Percentiles rank a stretch among this genome's conserved stretches.
Conservation (phyloP, 2,888 invertebrate genomes). For the Phyllotreta cruciferae region DNA sequence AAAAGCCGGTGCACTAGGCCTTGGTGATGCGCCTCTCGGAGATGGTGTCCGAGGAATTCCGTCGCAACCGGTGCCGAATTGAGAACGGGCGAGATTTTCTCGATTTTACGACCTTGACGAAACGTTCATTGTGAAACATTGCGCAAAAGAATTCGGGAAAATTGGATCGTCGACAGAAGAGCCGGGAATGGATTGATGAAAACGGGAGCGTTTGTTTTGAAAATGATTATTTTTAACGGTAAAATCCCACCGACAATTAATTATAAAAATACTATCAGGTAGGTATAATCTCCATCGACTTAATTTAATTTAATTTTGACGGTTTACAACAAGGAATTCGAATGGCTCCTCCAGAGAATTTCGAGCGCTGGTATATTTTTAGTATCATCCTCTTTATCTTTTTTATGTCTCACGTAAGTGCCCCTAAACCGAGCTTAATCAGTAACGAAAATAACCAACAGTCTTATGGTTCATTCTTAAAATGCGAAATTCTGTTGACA, state of each 20-base stretch:
- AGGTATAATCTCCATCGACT: no score
- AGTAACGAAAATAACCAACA: slow-evolving; percentile 14
- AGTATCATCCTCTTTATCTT: slow-evolving; percentile 3
- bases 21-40: slow-evolving; percentile 27
- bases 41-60: slow-evolving; percentile 31
- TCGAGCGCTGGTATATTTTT: slow-evolving; percentile 6
- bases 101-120: slow-evolving; percentile 27
- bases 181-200: slow-evolving; percentile 21
- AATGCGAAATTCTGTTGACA: slow-evolving; percentile 7
- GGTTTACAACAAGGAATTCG: no score
- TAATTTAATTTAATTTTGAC: no score
- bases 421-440: slow-evolving; percentile 13
- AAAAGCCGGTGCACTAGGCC: slow-evolving; percentile 36
- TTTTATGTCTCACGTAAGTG: slow-evolving; percentile 18
- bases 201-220: neutral
- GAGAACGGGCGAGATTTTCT: slow-evolving; percentile 27
- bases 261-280: no score
- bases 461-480: slow-evolving; percentile 1
- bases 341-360: neutral
- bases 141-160: slow-evolving; percentile 17
- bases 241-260: neutral
- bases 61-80: slow-evolving; percentile 26
- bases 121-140: slow-evolving; percentile 29
- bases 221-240: neutral
- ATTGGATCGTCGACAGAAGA: slow-evolving; percentile 24